Evolutionary conservation across 1,140 invertebrate genomes (phyloP).

Genomic region (Nymphalis io): DNA sequence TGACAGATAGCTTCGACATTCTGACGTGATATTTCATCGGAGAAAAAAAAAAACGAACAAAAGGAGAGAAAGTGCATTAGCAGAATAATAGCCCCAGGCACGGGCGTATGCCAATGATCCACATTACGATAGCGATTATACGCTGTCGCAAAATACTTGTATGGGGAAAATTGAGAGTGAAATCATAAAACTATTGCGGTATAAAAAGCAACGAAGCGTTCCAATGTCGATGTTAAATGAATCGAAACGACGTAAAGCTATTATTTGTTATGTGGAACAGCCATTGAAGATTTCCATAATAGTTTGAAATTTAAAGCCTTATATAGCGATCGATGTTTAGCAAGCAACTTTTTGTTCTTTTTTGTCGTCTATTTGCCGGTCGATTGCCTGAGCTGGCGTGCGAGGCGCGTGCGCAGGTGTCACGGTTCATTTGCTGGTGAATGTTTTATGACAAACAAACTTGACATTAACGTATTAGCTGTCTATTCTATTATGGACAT

Average conservation of each 20-base stretch:
- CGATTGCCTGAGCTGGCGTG: constrained; percentile 28
- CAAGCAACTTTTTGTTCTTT: constrained; percentile 4
- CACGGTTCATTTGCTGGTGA: constrained; percentile 45
- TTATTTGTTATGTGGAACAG: background rate
- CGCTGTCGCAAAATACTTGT: constrained; percentile 39
- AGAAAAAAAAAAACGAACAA: constrained; percentile 58
- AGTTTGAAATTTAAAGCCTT: background rate
- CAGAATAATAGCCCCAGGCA: constrained; percentile 37
- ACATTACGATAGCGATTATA: constrained; percentile 36
- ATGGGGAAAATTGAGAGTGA: constrained; percentile 33
- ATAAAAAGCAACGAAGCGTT: constrained; percentile 22
- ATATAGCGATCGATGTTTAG: constrained; percentile 6
- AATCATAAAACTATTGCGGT: constrained; percentile 21
- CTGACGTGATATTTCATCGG: constrained; percentile 57
- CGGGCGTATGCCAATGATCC: constrained; percentile 39
- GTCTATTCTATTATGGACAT: constrained; percentile 20
- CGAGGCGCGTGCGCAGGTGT: constrained; percentile 35
- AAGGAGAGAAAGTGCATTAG: constrained; percentile 66
- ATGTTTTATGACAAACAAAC: constrained; percentile 37
- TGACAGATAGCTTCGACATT: constrained; percentile 55
- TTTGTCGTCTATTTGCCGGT: constrained; percentile 21
- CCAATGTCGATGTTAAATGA: background rate
- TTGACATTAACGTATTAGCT: constrained; percentile 38
- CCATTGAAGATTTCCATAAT: constrained; percentile 9
- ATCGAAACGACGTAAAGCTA: background rate